Percentiles rank a stretch among this genome's conserved stretches.
These are phyloP conservation scores for Hippocampus zosterae DNA, from an alignment of 2,113 vertebrate genomes.

Conservation along the genomic window DNA sequence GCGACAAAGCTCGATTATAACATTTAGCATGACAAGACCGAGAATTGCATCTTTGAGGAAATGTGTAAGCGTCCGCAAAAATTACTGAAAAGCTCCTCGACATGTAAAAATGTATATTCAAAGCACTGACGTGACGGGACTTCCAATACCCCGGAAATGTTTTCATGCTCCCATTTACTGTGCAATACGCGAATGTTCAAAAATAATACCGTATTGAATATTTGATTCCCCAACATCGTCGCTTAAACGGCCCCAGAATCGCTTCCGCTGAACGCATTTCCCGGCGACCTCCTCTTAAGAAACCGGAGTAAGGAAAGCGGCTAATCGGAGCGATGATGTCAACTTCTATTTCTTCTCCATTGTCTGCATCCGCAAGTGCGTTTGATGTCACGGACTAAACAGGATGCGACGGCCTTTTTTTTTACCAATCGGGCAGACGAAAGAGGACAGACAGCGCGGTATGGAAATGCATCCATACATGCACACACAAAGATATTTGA, in stretches of 20 bases:
- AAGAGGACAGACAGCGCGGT: constrained; percentile 20
- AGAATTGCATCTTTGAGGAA: background rate
- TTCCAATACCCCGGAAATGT: too few species aligned
- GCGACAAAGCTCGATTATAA: background rate
- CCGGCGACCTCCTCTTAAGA: constrained; percentile 3
- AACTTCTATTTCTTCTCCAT: constrained; percentile 62
- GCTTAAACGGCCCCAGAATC: constrained; percentile 5
- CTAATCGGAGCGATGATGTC: constrained; percentile 55
- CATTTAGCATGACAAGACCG: background rate
- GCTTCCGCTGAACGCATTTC: constrained; percentile 30
- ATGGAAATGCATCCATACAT: constrained; percentile 2
- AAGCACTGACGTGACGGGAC: too few species aligned
- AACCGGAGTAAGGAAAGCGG: constrained; percentile 7
- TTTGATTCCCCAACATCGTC: background rate
- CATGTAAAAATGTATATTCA: too few species aligned
- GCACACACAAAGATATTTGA: constrained; percentile 4
- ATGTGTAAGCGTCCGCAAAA: background rate
- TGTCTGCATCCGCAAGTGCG: constrained; percentile 42
- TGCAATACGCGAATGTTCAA: background rate
- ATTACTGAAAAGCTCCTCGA: too few species aligned
- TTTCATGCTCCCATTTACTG: too few species aligned
- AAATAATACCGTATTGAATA: background rate
- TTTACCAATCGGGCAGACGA: constrained; percentile 34
- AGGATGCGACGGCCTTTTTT: constrained; percentile 62
- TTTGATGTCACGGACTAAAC: constrained; percentile 65